Conservation (phyloP, 92 coral and sea anemone species). For the Phymanthus crucifer region DNA sequence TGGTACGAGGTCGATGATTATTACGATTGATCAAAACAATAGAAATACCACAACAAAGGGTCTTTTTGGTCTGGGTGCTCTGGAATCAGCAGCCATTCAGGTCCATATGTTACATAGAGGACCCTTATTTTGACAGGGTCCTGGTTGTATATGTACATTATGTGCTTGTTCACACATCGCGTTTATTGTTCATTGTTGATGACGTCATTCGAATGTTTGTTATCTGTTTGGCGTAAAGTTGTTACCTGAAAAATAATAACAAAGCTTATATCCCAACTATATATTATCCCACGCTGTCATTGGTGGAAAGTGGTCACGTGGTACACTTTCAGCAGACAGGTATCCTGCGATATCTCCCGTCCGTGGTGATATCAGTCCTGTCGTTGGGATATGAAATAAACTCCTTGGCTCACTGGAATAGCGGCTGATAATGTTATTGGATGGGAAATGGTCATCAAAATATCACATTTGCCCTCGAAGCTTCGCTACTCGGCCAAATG, state of each 20-base stretch:
- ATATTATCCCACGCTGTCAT: no score
- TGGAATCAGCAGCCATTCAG: slow-evolving; percentile 5
- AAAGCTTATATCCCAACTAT: no score
- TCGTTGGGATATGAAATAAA: not conserved
- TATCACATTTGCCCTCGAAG: no score
- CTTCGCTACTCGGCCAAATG: no score
- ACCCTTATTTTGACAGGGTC: slow-evolving; percentile 32
- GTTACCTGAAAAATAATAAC: slow-evolving; percentile 30
- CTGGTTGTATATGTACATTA: slow-evolving; percentile 54
- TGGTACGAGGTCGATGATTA: not conserved
- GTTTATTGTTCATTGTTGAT: slow-evolving; percentile 5
- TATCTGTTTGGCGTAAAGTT: slow-evolving; percentile 28
- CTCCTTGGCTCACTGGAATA: no score
- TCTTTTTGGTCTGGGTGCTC: slow-evolving; percentile 7
- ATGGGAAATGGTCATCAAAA: no score
- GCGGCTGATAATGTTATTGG: no score
- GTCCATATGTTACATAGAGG: slow-evolving; percentile 47
- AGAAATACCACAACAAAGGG: slow-evolving; percentile 8
- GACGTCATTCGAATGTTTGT: slow-evolving; percentile 36
- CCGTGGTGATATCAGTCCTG: no score
- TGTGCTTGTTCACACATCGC: slow-evolving; percentile 33
- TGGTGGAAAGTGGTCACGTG: no score
- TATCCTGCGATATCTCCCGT: no score
- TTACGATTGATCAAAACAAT: slow-evolving; percentile 16
- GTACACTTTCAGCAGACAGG: no score